These are phyloP conservation scores for Heliconius ismenius DNA, from an alignment of 2,888 invertebrate species.

Conservation along the genomic window DNA sequence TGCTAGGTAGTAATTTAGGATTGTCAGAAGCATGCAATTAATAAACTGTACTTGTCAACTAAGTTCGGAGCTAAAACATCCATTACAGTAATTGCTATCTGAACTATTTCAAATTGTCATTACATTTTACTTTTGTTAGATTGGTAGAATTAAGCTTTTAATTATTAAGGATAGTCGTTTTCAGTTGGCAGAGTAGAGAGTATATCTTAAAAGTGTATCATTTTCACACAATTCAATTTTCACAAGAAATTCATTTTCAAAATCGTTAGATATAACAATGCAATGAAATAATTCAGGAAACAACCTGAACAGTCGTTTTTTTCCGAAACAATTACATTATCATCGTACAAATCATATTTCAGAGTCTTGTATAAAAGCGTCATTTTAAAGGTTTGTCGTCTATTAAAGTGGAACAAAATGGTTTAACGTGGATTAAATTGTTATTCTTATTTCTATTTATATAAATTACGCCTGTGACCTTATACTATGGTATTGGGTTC, in stretches of 20 bases:
- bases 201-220: neutral
- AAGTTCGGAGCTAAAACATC: slow-evolving; percentile 19
- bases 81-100: slow-evolving; percentile 13
- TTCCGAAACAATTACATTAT: too few species aligned
- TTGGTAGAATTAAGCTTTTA: neutral
- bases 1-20: neutral
- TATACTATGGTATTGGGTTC: too few species aligned
- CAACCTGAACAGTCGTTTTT: too few species aligned
- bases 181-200: neutral
- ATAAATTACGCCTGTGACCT: too few species aligned
- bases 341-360: neutral
- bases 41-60: slow-evolving; percentile 18
- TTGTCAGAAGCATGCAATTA: slow-evolving; percentile 15
- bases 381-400: neutral
- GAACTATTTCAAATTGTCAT: slow-evolving; percentile 8
- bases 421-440: neutral
- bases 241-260: too few species aligned
- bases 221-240: too few species aligned
- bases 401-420: neutral
- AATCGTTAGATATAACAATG: too few species aligned
- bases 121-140: neutral
- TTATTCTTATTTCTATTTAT: neutral
- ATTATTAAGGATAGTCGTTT: neutral
- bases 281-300: too few species aligned
- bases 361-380: neutral